Evolutionary conservation across 37 sponge, comb jelly and placozoan genomes (phyloP).

Genomic region (Ianthella basta): DNA sequence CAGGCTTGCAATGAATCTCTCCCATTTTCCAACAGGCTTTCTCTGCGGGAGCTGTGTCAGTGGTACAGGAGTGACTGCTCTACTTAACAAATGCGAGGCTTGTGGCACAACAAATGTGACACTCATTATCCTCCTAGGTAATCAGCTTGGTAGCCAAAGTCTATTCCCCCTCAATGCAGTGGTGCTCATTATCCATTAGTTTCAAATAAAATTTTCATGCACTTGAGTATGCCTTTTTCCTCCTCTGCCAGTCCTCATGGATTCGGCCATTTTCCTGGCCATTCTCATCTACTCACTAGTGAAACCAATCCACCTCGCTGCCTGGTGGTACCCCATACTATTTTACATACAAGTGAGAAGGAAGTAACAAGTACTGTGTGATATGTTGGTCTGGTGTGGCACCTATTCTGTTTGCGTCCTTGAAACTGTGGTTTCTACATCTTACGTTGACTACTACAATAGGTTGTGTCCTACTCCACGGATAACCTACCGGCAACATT

Average conservation of each 20-base stretch:
- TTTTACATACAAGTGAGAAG: conserved; percentile 14
- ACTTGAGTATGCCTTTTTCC: too few relatives aligned
- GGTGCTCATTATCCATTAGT: too few relatives aligned
- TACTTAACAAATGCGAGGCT: conserved; percentile 50
- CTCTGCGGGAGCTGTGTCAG: conserved; percentile 40
- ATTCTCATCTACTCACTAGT: background rate
- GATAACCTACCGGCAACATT: too few relatives aligned
- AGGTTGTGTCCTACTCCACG: too few relatives aligned
- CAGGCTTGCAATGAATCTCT: conserved; percentile 30
- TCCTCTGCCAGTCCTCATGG: background rate
- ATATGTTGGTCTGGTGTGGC: too few relatives aligned
- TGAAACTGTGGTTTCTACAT: too few relatives aligned
- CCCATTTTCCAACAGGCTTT: conserved; percentile 23
- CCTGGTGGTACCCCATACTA: conserved; percentile 8
- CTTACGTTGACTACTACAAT: too few relatives aligned
- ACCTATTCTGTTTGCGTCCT: too few relatives aligned
- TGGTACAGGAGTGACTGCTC: conserved; percentile 24
- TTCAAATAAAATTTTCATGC: too few relatives aligned
- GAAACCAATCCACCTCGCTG: conserved; percentile 4
- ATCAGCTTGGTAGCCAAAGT: conserved; percentile 25
- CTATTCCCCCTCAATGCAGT: too few relatives aligned
- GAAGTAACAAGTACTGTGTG: too few relatives aligned
- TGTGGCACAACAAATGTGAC: conserved; percentile 37
- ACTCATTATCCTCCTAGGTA: conserved; percentile 44
- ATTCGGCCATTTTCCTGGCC: conserved; percentile 1